phyloP scores from a whole-genome alignment of 92 coral and sea anemone species.

The Siderastrea siderea region DNA sequence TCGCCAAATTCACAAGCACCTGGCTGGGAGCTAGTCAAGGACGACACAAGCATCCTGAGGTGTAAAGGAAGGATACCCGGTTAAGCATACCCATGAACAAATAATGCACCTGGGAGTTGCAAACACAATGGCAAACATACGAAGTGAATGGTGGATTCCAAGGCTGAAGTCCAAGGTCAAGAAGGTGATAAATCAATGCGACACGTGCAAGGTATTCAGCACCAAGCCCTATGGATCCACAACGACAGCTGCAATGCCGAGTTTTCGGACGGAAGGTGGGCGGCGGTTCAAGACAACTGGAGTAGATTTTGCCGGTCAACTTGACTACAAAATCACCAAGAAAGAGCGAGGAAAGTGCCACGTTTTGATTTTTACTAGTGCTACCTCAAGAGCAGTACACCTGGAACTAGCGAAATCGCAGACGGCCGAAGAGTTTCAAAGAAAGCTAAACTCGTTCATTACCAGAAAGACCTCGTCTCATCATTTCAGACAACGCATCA shows the following conservation, averaged over 20 bases:
- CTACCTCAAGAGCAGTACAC: constrained; percentile 62
- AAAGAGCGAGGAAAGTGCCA: constrained; percentile 64
- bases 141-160: too few species aligned
- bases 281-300: constrained; percentile 69
- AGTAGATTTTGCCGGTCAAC: constrained; percentile 76
- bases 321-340: constrained; percentile 69
- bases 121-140: too few species aligned
- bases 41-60: constrained; percentile 47
- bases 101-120: too few species aligned
- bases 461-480: constrained; percentile 57
- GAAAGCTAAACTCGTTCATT: constrained; percentile 10
- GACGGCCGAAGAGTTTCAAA: constrained; percentile 55
- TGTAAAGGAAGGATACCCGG: constrained; percentile 49
- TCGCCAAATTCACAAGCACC: constrained; percentile 38
- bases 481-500: constrained; percentile 60
- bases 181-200: too few species aligned
- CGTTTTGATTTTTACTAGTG: constrained; percentile 57
- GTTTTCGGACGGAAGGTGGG: constrained; percentile 38
- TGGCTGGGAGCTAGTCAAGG: constrained; percentile 42
- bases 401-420: constrained; percentile 9
- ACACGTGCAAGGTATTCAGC: too few species aligned
- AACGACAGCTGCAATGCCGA: too few species aligned
- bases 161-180: too few species aligned
- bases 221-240: too few species aligned
- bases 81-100: not conserved